phyloP scores from a whole-genome alignment of 2,888 invertebrate species.

The Drosophila setosimentum region DNA sequence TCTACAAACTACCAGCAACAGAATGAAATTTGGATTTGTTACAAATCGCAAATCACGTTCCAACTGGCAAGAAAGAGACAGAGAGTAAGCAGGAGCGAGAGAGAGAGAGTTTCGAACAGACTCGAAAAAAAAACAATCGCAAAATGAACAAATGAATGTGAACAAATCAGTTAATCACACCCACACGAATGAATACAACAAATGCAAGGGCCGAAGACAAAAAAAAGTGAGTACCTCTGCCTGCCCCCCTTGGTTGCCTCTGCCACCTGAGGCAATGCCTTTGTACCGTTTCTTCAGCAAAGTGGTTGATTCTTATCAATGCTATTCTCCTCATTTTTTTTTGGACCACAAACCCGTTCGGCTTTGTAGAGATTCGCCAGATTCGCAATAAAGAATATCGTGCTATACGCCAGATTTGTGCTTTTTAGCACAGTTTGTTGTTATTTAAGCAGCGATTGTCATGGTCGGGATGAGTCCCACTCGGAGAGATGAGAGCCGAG shows the following conservation, averaged over 20 bases:
- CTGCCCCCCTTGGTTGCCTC: background rate
- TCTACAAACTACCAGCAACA: slow-evolving; percentile 20
- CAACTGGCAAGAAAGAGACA: slow-evolving; percentile 19
- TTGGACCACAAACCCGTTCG: slow-evolving; percentile 66
- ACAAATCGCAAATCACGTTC: slow-evolving; percentile 84
- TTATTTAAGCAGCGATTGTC: slow-evolving; percentile 55
- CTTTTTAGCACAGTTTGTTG: slow-evolving; percentile 65
- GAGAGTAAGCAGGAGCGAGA: background rate
- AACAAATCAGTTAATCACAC: slow-evolving; percentile 85
- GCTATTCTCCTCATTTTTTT: slow-evolving; percentile 9
- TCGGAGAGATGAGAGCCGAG: slow-evolving; percentile 6
- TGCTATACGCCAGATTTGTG: slow-evolving; percentile 81
- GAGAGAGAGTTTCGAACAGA: slow-evolving; percentile 7
- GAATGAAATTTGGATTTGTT: slow-evolving; percentile 80
- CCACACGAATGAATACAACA: slow-evolving; percentile 73
- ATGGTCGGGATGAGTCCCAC: slow-evolving; percentile 60
- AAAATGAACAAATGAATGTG: slow-evolving; percentile 83
- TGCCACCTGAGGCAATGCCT: slow-evolving; percentile 37
- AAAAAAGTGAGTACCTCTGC: slow-evolving; percentile 5
- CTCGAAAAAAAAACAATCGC: slow-evolving; percentile 52
- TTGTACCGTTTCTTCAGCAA: slow-evolving; percentile 33
- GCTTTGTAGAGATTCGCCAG: slow-evolving; percentile 28
- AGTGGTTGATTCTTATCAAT: slow-evolving; percentile 79
- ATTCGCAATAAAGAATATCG: slow-evolving; percentile 81
- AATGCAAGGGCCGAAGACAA: slow-evolving; percentile 35